Evolutionary conservation across 2,888 invertebrate species (phyloP), one percentile per base, ranked within the genome.

Genomic region (Tethea ocularis): DNA sequence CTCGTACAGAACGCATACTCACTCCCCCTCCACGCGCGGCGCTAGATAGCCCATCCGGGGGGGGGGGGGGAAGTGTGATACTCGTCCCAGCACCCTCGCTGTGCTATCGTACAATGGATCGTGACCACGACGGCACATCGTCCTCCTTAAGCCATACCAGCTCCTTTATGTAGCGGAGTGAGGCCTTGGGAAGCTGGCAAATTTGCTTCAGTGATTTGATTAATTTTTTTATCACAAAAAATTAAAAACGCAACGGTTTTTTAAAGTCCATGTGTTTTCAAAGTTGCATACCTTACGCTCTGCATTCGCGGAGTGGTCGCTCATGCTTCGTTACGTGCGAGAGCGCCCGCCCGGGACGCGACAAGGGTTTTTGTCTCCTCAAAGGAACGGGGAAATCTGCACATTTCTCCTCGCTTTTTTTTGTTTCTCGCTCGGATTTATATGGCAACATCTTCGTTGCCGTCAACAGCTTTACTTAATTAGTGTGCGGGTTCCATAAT

Each of bases 321-420:
- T 74, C 77, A 75, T 82, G 87, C 86, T 87, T 88, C 87, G 88
- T 89, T 88, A 87, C 82, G 67, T 73, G 68, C 64, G 66, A 69
- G 64, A 67, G 75, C 72, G 64, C 62, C n/a, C 60, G 38, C 62
- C 61, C 69, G 68, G 69, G 69, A 75, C 70, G 72, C 76, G 75
- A 81, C 81, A 80, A 87, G 86, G 77, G 83, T 77, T 84, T 82
- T 83, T 85, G 82, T 83, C 78, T 82, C 71, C 77, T 82, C 83
- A 87, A 88, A 86, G 85, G 82, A 82, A 86, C 74, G 80, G 80
- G 78, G 68, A 80, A 85, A 85, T 83, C 84, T 83, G 84, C 81
- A 81, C 77, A 84, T 86, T 85, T 84, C 78, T 78, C 64, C 72
- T 71, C 62, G 64, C 73, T 75, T 73, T 69, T 62, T 60, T 69